Evolutionary conservation across 2,797 vertebrate species (phyloP), one percentile per base, ranked within the genome.

Genomic region (Anguilla obscura): DNA sequence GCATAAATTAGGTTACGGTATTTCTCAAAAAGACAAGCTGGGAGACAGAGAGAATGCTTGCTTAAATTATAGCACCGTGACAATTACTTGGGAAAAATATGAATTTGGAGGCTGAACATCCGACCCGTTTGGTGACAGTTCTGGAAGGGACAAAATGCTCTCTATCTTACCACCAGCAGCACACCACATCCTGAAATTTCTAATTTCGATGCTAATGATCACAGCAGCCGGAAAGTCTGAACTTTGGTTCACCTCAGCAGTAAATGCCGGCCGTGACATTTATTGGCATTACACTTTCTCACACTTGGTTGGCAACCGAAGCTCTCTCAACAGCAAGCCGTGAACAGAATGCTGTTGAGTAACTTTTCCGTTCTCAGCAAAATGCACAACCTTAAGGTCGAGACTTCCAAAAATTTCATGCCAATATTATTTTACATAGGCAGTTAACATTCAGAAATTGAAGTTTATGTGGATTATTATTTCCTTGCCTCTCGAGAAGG

Each of bases 231-330:
- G 69, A 56, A 33, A 3, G 48, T n/a, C 30, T 87, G 74, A 87
- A 87, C 74, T 80, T 80, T 30, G 33, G 21, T 50, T 79, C 58
- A 87, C 86, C 86, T 80, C 36, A 3, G 24, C 52, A 60, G 79
- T 58, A 60, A 80, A 87, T 30, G 74, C 54, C 24, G 60, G 40
- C 74, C n/a, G 54, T 58, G 40, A 86, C 63, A 76, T 87, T 87
- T 36, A 80, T 76, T 80, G 40, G 85, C 7, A 18, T 86, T 86
- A 12, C 52, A 54, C 69, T 76, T 27, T 30, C 54, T 80, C 27
- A 79, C 74, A 60, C 56, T 54, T 45, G 50, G 71, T 79, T 79
- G 54, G 16, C 30, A 14, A 30, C 74, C 9, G 30, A 79, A 24
- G 9, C 27, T 30, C 24, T 74, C 63, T n/a, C 24, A 21, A n/a